These are phyloP conservation scores for Luffia ferchaultella DNA, from an alignment of 2,888 invertebrate species.

Conservation along the genomic window DNA sequence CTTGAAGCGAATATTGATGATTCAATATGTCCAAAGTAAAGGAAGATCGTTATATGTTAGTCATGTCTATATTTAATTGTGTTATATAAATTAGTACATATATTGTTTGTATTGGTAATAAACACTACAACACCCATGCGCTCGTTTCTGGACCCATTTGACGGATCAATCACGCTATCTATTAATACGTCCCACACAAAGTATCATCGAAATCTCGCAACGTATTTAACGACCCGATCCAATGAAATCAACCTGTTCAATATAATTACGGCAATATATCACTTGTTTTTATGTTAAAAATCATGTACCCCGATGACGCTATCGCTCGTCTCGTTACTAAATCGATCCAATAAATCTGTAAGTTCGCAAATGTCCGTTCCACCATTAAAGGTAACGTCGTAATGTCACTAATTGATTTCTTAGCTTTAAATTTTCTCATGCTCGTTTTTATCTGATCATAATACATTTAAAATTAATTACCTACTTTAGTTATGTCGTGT, in stretches of 20 bases:
- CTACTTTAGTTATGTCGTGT: no score
- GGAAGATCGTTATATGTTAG: no score
- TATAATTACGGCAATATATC: background rate
- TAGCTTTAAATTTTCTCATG: background rate
- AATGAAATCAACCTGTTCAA: background rate
- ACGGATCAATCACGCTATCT: no score
- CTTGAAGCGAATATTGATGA: no score
- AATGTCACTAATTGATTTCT: background rate
- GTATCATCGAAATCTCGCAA: no score
- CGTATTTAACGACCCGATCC: background rate
- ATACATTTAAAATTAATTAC: background rate
- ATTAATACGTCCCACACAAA: no score
- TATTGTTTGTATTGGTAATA: no score
- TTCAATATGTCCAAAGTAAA: no score
- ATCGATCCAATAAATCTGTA: background rate
- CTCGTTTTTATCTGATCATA: background rate
- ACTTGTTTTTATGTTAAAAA: background rate
- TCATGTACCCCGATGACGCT: background rate
- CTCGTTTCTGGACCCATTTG: no score
- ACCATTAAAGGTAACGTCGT: background rate
- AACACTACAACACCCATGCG: no score
- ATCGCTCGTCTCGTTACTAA: background rate
- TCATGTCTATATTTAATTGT: no score
- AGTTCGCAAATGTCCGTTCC: background rate
- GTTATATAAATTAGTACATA: no score